phyloP scores from a whole-genome alignment of 2,888 invertebrate genomes.

The Neria commutata region DNA sequence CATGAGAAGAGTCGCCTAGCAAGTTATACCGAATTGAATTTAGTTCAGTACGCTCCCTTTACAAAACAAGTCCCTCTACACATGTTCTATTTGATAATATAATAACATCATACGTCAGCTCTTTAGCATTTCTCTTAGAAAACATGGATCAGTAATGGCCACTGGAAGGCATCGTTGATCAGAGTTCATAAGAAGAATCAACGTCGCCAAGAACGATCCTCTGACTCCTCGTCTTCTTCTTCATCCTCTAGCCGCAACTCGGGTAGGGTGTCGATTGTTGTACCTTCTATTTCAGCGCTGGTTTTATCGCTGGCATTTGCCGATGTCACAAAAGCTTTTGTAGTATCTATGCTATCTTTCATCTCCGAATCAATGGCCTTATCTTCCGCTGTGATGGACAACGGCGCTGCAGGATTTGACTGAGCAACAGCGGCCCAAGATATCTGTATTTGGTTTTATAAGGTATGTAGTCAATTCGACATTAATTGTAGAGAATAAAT shows the following conservation, averaged over 20 bases:
- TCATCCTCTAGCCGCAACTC: constrained; percentile 78
- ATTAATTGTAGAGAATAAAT: neutral
- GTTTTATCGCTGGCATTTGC: constrained; percentile 19
- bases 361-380: constrained; percentile 25
- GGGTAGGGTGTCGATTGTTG: constrained; percentile 62
- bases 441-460: constrained; percentile 35
- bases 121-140: neutral
- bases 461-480: neutral
- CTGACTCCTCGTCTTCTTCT: constrained; percentile 86
- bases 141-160: neutral
- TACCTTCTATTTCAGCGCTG: constrained; percentile 46
- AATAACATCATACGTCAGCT: neutral
- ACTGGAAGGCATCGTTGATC: neutral
- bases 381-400: constrained; percentile 33
- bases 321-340: neutral
- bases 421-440: constrained; percentile 52
- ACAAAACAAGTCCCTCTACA: neutral
- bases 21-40: neutral
- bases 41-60: constrained; percentile 1
- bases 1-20: neutral
- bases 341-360: neutral
- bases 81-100: neutral
- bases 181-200: constrained; percentile 63
- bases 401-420: constrained; percentile 27
- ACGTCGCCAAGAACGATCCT: constrained; percentile 90